Evolutionary conservation across 2,113 vertebrate genomes (phyloP).

Genomic region (Pseudonaja textilis): DNA sequence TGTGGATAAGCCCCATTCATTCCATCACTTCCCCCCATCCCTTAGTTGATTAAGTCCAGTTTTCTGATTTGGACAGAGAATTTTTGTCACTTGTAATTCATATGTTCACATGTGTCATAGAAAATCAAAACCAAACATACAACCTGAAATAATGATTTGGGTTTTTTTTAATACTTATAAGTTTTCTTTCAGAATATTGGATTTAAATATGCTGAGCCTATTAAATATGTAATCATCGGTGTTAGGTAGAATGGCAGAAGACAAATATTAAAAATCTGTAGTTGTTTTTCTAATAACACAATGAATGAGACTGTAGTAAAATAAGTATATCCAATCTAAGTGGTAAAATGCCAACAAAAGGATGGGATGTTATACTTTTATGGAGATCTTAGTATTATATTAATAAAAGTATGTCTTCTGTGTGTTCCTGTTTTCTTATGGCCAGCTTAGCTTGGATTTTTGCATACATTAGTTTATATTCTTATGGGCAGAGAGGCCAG

Average conservation of each 20-base stretch:
- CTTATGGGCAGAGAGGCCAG: background rate
- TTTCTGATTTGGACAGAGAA: background rate
- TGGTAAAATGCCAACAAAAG: background rate
- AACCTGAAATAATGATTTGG: background rate
- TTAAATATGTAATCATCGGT: background rate
- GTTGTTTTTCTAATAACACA: background rate
- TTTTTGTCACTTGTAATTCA: background rate
- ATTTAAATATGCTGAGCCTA: background rate
- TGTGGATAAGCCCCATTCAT: background rate
- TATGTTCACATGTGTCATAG: background rate
- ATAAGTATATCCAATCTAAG: background rate
- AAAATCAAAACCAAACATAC: background rate
- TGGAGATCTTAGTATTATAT: background rate
- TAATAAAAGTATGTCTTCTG: background rate
- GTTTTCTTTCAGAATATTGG: background rate
- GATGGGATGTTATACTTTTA: background rate
- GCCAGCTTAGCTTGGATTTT: background rate
- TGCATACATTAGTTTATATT: background rate
- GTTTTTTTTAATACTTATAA: background rate
- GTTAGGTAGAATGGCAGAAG: background rate
- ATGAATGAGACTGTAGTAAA: background rate
- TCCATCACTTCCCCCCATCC: background rate
- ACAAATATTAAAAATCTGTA: background rate
- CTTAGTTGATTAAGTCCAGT: background rate
- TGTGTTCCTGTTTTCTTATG: background rate